Conservation (phyloP, 2,888 invertebrate species). For the Tachina grossa region DNA sequence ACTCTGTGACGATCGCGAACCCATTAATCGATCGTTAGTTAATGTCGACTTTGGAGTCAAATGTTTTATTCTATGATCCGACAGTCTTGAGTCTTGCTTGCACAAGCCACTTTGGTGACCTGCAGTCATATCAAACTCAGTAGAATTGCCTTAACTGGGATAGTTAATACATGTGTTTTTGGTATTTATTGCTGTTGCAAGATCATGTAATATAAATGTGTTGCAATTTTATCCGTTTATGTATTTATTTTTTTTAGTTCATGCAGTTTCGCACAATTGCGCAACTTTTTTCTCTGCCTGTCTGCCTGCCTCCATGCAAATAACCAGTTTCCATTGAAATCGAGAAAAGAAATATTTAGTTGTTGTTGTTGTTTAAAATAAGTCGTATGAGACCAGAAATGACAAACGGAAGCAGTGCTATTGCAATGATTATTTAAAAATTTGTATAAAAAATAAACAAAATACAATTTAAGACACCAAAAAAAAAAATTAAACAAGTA, state of each 20-base stretch:
- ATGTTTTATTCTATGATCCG: background rate
- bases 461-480: conserved; percentile 21
- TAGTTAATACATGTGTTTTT: background rate
- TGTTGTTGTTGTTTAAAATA: conserved; percentile 38
- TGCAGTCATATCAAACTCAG: background rate
- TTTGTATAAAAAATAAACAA: conserved; percentile 22
- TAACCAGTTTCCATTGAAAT: conserved; percentile 68
- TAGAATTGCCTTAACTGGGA: background rate
- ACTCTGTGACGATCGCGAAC: too few relatives aligned
- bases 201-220: conserved; percentile 58
- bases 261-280: conserved; percentile 66
- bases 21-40: too few relatives aligned
- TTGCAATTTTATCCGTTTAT: conserved; percentile 16
- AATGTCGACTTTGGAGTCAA: background rate
- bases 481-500: conserved; percentile 6
- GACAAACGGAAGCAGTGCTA: conserved; percentile 68
- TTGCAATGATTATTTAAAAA: conserved; percentile 41
- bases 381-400: conserved; percentile 67
- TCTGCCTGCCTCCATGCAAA: conserved; percentile 27
- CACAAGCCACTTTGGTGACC: background rate
- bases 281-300: conserved; percentile 60
- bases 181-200: conserved; percentile 40
- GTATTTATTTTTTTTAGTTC: conserved; percentile 7
- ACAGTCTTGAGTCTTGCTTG: background rate
- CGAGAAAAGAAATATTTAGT: conserved; percentile 50